Percentiles rank a stretch among this genome's conserved stretches.
Evolutionary conservation across 2,888 invertebrate species (phyloP).

Genomic region (Maniola hyperantus): DNA sequence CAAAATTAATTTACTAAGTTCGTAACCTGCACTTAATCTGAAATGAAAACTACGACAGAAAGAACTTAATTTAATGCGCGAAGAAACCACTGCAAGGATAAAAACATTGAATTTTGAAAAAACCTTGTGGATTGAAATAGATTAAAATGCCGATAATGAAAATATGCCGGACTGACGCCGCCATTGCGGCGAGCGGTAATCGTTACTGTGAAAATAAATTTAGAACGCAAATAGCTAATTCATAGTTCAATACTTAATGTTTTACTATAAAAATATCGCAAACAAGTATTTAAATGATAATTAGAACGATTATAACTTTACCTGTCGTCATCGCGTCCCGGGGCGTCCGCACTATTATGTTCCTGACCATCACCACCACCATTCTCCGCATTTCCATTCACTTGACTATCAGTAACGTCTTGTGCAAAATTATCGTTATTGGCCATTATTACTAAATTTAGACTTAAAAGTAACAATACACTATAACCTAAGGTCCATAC

Average conservation of each 20-base stretch:
- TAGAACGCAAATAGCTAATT: constrained; percentile 47
- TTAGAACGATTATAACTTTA: constrained; percentile 55
- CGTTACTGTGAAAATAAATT: constrained; percentile 58
- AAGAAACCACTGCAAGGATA: constrained; percentile 65
- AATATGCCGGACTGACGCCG: constrained; percentile 74
- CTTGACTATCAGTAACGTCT: constrained; percentile 88
- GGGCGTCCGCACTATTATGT: constrained; percentile 88
- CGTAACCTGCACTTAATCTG: constrained; percentile 66
- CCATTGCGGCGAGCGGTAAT: constrained; percentile 66
- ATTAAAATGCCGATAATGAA: constrained; percentile 67
- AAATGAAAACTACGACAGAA: constrained; percentile 74
- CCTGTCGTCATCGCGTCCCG: constrained; percentile 92
- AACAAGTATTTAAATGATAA: constrained; percentile 15
- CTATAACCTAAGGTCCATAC: constrained; percentile 74
- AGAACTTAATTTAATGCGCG: constrained; percentile 59
- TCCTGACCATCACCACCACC: constrained; percentile 87
- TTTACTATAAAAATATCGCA: constrained; percentile 18
- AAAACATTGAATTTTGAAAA: constrained; percentile 75
- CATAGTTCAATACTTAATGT: constrained; percentile 31
- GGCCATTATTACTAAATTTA: constrained; percentile 81
- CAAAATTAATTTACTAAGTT: constrained; percentile 59
- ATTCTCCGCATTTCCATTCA: constrained; percentile 84
- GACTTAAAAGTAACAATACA: constrained; percentile 77
- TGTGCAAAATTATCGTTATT: constrained; percentile 91
- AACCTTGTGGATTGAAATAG: constrained; percentile 68